Base-by-base conservation (phyloP, 2,888 invertebrate genomes). In the Tholera decimalis region DNA sequence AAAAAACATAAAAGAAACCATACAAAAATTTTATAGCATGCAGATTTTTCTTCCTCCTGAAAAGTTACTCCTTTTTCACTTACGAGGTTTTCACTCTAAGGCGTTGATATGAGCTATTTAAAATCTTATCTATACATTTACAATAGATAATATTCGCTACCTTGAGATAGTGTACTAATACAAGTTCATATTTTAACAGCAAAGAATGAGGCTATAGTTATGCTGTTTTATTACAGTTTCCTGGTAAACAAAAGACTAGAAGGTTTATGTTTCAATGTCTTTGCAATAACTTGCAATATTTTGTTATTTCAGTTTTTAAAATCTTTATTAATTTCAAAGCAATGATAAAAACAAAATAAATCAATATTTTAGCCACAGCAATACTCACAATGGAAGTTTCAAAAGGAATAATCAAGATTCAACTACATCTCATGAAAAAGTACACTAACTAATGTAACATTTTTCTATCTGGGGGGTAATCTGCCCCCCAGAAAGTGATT, bases 381-480 rank as follows among this genome's bases (percentile, higher is more conserved):
- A 43, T 5, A 30, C 9, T 15, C 5, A 4, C 5, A 67, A 18
- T 33, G 20, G 4, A 18, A 18, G 18, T 4, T 11, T 20, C 30
- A 26, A 37, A 47, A 18, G 18, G 18, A 37, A 24, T 20, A n/a
- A 41, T 1, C 0, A 41, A 54, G 13, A 13, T 9, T 15, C 11
- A 18, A 30, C n/a, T 11, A 3, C 3, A 43, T 15, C 2, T 39
- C 39, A 18, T 6, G 13, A 7, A 37, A 33, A 24, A 43, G 37
- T 33, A 24, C 37, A 22, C 9, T 26, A 39, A 26, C 33, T 18
- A 1, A 22, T 1, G 9, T 15, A 44, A 44, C 13, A 43, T 47
- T 15, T n/a, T 2, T 22, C 44, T 64, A n/a, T 13, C 37, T 64
- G 33, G 79, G 63, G 77, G 63, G 63, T 80, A 62, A 22, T 22